phyloP scores from a whole-genome alignment of 2,888 invertebrate species.

The Caenorhabditis sp. region DNA sequence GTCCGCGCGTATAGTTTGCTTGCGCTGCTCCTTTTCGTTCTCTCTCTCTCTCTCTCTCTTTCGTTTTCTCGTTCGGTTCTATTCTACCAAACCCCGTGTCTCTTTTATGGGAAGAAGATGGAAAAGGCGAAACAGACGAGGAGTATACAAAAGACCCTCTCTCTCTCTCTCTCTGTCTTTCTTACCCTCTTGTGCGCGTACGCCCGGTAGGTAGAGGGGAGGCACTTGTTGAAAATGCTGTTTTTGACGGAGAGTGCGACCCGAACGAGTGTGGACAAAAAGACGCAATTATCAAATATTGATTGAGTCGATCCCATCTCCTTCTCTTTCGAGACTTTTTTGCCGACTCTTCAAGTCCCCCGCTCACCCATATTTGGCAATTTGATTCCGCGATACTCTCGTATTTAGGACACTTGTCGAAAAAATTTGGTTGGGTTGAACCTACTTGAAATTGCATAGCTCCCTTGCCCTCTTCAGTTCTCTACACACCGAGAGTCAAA shows the following conservation, averaged over 20 bases:
- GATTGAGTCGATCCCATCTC: not conserved
- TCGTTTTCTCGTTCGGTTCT: too few relatives aligned
- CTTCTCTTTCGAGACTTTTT: not conserved
- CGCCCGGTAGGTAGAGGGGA: slow-evolving; percentile 2
- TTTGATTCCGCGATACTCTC: not conserved
- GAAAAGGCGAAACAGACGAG: slow-evolving; percentile 9
- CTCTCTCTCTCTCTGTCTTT: slow-evolving; percentile 13
- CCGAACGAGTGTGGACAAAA: slow-evolving; percentile 22
- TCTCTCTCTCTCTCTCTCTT: not conserved
- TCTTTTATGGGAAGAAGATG: slow-evolving; percentile 2
- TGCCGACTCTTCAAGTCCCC: not conserved
- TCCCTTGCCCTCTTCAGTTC: not conserved
- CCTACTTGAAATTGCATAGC: slow-evolving; percentile 12
- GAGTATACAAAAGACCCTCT: slow-evolving; percentile 2
- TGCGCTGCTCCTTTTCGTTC: slow-evolving; percentile 8
- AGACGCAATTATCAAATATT: slow-evolving; percentile 35
- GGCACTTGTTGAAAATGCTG: slow-evolving; percentile 50
- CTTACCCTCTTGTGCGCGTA: slow-evolving; percentile 16
- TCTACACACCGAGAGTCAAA: not conserved
- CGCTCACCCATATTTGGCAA: slow-evolving; percentile 10
- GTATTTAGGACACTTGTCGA: slow-evolving; percentile 7
- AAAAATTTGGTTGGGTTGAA: not conserved
- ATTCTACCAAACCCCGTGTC: too few relatives aligned
- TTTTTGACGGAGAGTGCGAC: slow-evolving; percentile 27
- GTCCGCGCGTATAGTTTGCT: slow-evolving; percentile 36